A percentile compares a stretch with the other conserved stretches of the same genome.
phyloP scores from a whole-genome alignment of 53 echinoderm and acorn worm species.

The Crossaster papposus region DNA sequence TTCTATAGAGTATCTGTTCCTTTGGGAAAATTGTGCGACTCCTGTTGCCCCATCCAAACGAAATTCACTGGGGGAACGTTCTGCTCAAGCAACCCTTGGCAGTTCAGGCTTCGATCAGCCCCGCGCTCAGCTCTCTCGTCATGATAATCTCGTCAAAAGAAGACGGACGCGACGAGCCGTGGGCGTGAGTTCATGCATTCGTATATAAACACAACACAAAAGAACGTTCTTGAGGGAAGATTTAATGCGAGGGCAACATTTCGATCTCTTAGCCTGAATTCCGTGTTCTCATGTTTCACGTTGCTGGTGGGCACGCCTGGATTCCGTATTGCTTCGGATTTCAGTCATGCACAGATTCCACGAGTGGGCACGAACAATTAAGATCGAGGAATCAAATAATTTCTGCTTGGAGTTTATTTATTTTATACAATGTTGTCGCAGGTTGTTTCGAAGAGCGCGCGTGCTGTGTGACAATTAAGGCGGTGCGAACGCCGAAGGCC shows the following conservation, averaged over 20 bases:
- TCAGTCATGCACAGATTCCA: no score
- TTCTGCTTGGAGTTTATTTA: background rate
- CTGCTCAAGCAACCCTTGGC: background rate
- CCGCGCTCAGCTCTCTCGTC: background rate
- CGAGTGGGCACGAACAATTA: no score
- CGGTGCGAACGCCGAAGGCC: background rate
- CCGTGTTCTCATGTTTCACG: background rate
- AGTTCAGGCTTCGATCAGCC: slow-evolving; percentile 7
- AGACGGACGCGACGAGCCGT: background rate
- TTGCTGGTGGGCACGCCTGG: background rate
- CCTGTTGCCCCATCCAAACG: background rate
- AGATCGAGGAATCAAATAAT: no score
- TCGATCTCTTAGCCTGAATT: background rate
- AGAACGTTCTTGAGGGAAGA: background rate
- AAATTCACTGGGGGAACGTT: background rate
- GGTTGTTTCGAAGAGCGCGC: background rate
- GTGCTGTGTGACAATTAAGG: background rate
- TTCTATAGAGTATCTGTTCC: background rate
- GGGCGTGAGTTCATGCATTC: background rate
- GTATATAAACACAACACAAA: background rate
- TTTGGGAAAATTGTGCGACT: background rate
- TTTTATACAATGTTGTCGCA: background rate
- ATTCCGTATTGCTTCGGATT: background rate
- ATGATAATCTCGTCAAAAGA: background rate
- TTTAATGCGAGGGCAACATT: background rate